Conservation (phyloP, 2,888 invertebrate species). For the Cyaniris semiargus region DNA sequence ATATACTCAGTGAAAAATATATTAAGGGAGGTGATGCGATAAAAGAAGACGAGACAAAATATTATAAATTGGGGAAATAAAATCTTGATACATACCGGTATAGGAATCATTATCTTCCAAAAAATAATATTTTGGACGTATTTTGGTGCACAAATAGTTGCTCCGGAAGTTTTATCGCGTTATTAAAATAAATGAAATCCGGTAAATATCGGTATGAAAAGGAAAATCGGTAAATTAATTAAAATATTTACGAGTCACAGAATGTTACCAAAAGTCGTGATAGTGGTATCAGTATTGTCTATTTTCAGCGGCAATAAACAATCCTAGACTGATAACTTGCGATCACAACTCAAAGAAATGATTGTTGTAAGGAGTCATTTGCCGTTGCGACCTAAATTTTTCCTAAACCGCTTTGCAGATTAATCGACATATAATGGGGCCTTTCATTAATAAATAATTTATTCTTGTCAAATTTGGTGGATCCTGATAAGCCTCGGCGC, state of each 20-base stretch:
- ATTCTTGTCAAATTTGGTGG: not conserved
- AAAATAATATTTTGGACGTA: too few relatives aligned
- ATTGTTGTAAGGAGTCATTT: not conserved
- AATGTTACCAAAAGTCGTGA: constrained; percentile 18
- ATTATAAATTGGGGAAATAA: too few relatives aligned
- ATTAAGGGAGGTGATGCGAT: not conserved
- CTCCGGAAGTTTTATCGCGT: too few relatives aligned
- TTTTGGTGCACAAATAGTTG: too few relatives aligned
- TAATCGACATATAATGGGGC: not conserved
- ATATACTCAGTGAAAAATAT: not conserved
- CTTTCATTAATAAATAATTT: not conserved
- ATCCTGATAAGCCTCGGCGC: not conserved
- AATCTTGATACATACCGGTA: too few relatives aligned
- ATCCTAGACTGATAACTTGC: constrained; percentile 25
- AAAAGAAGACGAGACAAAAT: not conserved
- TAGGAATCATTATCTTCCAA: too few relatives aligned
- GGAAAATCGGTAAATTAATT: not conserved
- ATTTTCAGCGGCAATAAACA: constrained; percentile 19
- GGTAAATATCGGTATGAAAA: not conserved
- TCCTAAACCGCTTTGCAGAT: not conserved
- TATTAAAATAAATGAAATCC: not conserved
- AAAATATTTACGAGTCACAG: not conserved
- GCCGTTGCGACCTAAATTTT: not conserved
- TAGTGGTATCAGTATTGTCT: constrained; percentile 16
- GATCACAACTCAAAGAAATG: not conserved